phyloP scores from a whole-genome alignment of 2,888 invertebrate genomes.

The Caenorhabditis afra region DNA sequence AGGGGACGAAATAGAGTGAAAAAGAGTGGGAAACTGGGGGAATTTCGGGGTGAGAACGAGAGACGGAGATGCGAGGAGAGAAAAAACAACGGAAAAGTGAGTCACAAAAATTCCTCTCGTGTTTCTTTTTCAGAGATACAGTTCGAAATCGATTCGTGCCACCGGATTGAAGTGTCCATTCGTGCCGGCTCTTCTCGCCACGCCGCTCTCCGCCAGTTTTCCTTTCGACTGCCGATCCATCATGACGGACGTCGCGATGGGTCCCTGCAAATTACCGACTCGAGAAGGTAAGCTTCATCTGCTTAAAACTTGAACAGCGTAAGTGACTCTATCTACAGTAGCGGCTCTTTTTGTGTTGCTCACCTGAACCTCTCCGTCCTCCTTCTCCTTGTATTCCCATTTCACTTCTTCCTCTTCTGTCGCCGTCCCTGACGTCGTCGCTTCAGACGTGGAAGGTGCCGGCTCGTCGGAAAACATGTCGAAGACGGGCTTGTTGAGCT shows the following conservation, averaged over 20 bases:
- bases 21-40: not conserved
- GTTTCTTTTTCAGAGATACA: conserved; percentile 63
- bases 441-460: conserved; percentile 9
- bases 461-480: conserved; percentile 72
- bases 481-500: conserved; percentile 55
- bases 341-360: conserved; percentile 1
- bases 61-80: not conserved
- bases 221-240: conserved; percentile 63
- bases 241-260: conserved; percentile 67
- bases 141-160: conserved; percentile 74
- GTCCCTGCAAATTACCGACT: conserved; percentile 69
- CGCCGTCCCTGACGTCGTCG: conserved; percentile 15
- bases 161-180: conserved; percentile 71
- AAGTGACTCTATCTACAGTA: no score
- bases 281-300: not conserved
- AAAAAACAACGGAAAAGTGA: conserved; percentile 1
- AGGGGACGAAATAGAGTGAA: conserved; percentile 10
- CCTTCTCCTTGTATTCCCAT: conserved; percentile 73
- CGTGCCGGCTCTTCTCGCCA: conserved; percentile 68
- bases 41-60: not conserved
- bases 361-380: conserved; percentile 60
- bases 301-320: no score
- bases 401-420: conserved; percentile 53
- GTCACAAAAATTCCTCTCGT: conserved; percentile 17
- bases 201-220: conserved; percentile 61